Evolutionary conservation across 2,888 invertebrate genomes (phyloP).

Genomic region (Gerris lacustris): DNA sequence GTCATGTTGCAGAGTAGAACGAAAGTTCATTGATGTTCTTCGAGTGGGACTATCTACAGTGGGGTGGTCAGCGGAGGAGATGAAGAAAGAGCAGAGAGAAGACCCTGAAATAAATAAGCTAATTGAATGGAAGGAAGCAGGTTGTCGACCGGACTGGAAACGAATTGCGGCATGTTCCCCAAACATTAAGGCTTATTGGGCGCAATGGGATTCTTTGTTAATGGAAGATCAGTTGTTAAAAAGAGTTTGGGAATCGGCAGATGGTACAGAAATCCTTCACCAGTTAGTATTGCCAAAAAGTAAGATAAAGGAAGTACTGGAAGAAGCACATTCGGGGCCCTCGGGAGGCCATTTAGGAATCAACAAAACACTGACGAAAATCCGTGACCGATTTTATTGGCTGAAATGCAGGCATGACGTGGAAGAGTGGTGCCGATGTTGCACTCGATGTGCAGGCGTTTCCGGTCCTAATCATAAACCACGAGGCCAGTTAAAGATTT

Average conservation of each 20-base stretch:
- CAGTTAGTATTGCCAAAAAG: constrained; percentile 22
- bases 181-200: constrained; percentile 4
- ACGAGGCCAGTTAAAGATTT: constrained; percentile 26
- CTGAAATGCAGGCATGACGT: constrained; percentile 23
- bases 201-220: constrained; percentile 21
- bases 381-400: constrained; percentile 30
- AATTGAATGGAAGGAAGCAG: not conserved
- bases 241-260: constrained; percentile 11
- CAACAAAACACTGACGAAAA: constrained; percentile 29
- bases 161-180: not conserved
- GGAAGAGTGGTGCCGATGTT: constrained; percentile 28
- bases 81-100: not conserved
- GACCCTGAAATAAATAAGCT: constrained; percentile 8
- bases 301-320: constrained; percentile 23
- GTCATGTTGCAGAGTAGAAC: constrained; percentile 10
- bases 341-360: constrained; percentile 31
- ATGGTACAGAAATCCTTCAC: constrained; percentile 20
- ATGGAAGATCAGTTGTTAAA: constrained; percentile 22
- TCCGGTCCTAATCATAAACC: constrained; percentile 22
- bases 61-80: no score
- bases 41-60: not conserved
- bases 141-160: not conserved
- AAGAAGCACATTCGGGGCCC: constrained; percentile 27
- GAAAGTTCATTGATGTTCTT: not conserved
- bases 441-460: constrained; percentile 21